Percentiles rank a stretch among this genome's conserved stretches.
Conservation (phyloP, 92 coral and sea anemone species). For the Siderastrea siderea region DNA sequence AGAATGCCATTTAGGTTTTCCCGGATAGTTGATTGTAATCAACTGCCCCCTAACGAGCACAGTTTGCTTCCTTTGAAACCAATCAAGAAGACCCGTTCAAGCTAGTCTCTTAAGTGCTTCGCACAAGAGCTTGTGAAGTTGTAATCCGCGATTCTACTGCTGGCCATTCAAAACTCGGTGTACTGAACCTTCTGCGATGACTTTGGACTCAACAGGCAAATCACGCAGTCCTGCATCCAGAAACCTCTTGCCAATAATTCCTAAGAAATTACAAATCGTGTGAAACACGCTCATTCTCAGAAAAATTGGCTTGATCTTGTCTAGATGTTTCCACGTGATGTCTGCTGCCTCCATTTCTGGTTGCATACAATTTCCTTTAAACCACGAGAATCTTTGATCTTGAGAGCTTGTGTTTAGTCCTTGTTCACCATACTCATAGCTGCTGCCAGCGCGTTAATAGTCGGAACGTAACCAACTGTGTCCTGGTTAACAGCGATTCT, state of each 20-base stretch:
- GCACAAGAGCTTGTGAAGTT: conserved; percentile 47
- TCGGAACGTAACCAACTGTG: conserved; percentile 65
- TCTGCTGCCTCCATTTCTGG: not conserved
- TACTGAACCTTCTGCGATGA: not conserved
- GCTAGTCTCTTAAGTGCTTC: conserved; percentile 34
- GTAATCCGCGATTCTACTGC: conserved; percentile 36
- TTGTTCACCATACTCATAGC: conserved; percentile 59
- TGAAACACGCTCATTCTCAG: conserved; percentile 33
- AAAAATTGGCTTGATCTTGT: conserved; percentile 18
- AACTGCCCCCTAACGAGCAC: not conserved
- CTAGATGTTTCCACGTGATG: not conserved
- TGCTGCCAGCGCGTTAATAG: conserved; percentile 60
- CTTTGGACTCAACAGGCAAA: not conserved
- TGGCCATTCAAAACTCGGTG: conserved; percentile 9
- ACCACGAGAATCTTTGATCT: conserved; percentile 37
- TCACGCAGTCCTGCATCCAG: conserved; percentile 52
- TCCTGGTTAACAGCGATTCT: conserved; percentile 46
- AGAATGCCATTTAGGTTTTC: not conserved
- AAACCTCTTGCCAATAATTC: conserved; percentile 35
- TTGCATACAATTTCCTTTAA: conserved; percentile 15
- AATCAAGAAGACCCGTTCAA: not conserved
- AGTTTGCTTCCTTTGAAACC: not conserved
- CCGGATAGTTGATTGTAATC: not conserved
- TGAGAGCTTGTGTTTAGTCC: conserved; percentile 39
- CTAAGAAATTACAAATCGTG: conserved; percentile 13